Percentiles rank a stretch among this genome's conserved stretches.
Conservation (phyloP, 1,140 invertebrate species). For the Hydropsyche tenuis region DNA sequence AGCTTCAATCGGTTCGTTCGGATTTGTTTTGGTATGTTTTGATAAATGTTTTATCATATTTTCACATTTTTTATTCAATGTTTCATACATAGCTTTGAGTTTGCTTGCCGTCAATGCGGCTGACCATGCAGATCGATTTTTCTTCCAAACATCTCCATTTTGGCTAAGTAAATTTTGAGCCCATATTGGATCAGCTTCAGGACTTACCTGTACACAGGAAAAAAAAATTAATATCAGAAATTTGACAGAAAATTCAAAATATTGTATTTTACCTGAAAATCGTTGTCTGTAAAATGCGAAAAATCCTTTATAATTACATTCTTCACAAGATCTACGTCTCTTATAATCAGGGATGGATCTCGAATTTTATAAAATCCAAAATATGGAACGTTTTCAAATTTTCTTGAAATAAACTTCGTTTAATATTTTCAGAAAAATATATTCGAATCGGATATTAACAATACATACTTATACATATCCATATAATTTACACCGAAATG, state of each 20-base stretch:
- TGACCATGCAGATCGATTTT: conserved; percentile 46
- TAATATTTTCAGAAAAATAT: background rate
- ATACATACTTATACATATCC: conserved; percentile 43
- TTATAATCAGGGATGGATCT: conserved; percentile 58
- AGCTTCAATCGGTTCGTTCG: background rate
- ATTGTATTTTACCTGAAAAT: conserved; percentile 45
- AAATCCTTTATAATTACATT: conserved; percentile 58
- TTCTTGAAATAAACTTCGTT: conserved; percentile 28
- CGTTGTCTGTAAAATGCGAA: conserved; percentile 50
- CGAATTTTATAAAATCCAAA: conserved; percentile 56
- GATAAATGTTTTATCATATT: conserved; percentile 11
- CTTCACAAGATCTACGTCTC: conserved; percentile 61
- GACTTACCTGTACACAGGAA: conserved; percentile 39
- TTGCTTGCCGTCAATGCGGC: conserved; percentile 48
- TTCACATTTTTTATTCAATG: conserved; percentile 23
- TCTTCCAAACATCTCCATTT: conserved; percentile 52
- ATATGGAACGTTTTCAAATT: conserved; percentile 38
- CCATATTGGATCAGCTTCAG: conserved; percentile 50
- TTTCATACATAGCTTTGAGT: conserved; percentile 52
- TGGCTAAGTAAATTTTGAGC: conserved; percentile 47
- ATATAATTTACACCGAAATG: conserved; percentile 33
- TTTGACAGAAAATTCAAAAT: background rate
- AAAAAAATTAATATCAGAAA: background rate
- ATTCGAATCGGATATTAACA: background rate
- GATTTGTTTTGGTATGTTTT: conserved; percentile 8